Evolutionary conservation across 1,140 invertebrate genomes (phyloP).

Genomic region (Bombus superbus): DNA sequence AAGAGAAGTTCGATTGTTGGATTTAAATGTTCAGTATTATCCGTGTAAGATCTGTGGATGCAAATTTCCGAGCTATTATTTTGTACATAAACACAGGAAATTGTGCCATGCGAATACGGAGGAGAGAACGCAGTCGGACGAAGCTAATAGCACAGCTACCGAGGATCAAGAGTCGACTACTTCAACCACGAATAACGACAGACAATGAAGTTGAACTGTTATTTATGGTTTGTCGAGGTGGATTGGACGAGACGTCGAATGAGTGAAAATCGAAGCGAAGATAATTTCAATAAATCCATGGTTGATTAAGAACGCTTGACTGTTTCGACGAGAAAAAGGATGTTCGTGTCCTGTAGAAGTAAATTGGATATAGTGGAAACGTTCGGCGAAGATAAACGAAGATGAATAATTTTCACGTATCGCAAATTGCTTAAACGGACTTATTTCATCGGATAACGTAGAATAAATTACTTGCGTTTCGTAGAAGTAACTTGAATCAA

Average conservation of each 20-base stretch:
- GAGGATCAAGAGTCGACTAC: constrained; percentile 36
- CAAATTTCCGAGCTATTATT: constrained; percentile 96
- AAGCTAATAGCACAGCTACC: background rate
- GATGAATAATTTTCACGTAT: background rate
- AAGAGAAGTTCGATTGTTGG: constrained; percentile 86
- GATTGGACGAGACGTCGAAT: background rate
- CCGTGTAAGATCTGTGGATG: constrained; percentile 95
- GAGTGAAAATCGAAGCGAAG: too few species aligned
- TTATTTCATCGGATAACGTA: too few species aligned
- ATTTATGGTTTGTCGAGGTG: background rate
- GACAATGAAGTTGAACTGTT: constrained; percentile 14
- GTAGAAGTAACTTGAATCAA: background rate
- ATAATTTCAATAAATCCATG: background rate
- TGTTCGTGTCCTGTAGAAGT: background rate
- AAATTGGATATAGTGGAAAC: background rate
- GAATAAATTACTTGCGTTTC: background rate
- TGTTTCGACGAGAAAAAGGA: background rate
- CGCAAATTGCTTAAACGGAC: too few species aligned
- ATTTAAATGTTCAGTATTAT: constrained; percentile 95
- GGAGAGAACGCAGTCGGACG: constrained; percentile 57
- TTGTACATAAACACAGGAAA: constrained; percentile 95
- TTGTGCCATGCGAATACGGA: constrained; percentile 88
- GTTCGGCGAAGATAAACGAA: too few species aligned
- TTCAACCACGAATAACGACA: constrained; percentile 44
- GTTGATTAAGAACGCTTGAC: background rate